Percentiles rank a stretch among this genome's conserved stretches.
These are phyloP conservation scores for Platalea minor DNA, from an alignment of 2,797 vertebrate species.

Conservation along the genomic window DNA sequence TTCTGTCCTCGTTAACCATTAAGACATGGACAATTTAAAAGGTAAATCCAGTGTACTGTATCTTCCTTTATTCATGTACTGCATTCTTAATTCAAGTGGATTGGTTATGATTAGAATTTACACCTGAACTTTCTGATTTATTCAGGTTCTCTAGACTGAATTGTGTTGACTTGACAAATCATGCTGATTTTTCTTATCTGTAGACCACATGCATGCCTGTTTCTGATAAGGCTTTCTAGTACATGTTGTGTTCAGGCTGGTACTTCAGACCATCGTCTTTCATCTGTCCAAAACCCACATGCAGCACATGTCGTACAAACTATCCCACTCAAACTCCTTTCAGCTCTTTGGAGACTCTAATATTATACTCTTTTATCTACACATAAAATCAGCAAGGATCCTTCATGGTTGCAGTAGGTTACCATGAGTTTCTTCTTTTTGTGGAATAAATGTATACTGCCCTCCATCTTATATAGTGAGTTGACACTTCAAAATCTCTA, in stretches of 20 bases:
- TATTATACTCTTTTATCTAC: not conserved
- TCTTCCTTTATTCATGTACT: not conserved
- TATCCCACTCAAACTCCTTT: not conserved
- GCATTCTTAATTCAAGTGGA: not conserved
- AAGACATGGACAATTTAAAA: not conserved
- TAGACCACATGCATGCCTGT: not conserved
- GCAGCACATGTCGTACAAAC: not conserved
- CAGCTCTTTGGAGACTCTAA: not conserved
- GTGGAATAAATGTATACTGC: not conserved
- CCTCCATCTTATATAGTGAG: not conserved
- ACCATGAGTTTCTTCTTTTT: not conserved
- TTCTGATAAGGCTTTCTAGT: not conserved
- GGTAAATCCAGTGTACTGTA: fast-evolving
- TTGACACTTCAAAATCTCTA: not conserved
- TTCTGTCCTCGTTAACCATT: not conserved
- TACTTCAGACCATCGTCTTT: not conserved
- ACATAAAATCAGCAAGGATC: not conserved
- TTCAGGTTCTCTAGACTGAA: not conserved
- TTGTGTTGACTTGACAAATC: not conserved
- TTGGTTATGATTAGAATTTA: not conserved
- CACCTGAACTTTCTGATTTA: not conserved
- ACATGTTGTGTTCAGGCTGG: not conserved
- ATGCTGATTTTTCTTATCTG: not conserved
- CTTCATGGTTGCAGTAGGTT: not conserved
- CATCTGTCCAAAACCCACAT: not conserved